A percentile compares a stretch with the other conserved stretches of the same genome.
phyloP scores from a whole-genome alignment of 1,140 invertebrate species.

The Cotesia vestalis region DNA sequence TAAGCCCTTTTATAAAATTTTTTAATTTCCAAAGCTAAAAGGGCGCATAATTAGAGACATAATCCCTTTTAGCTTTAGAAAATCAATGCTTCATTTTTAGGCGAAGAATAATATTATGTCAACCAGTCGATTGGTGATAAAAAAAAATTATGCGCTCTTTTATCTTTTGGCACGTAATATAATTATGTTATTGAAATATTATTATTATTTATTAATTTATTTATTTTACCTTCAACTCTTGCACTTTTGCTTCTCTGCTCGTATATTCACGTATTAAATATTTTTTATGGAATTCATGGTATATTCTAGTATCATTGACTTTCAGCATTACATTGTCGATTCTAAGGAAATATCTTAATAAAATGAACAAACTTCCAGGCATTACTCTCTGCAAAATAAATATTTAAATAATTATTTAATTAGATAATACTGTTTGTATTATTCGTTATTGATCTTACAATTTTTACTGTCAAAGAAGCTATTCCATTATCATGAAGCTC shows the following conservation, averaged over 20 bases:
- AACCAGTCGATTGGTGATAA: no score
- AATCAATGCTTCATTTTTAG: no score
- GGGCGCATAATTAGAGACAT: no score
- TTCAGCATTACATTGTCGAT: conserved; percentile 92
- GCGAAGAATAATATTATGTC: no score
- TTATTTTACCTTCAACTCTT: conserved; percentile 66
- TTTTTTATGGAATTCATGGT: conserved; percentile 81
- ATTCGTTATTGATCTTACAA: conserved; percentile 73
- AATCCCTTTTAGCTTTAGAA: no score
- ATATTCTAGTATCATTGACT: conserved; percentile 91
- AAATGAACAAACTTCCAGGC: conserved; percentile 91
- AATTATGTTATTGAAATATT: no score
- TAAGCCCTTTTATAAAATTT: no score
- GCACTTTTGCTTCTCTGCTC: conserved; percentile 75
- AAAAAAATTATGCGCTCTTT: no score
- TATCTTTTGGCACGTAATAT: no score
- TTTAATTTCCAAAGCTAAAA: no score
- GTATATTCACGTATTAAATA: conserved; percentile 83
- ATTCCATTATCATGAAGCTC: conserved; percentile 98
- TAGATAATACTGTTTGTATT: background rate
- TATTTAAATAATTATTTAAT: no score
- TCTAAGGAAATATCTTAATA: conserved; percentile 90
- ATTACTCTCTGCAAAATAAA: conserved; percentile 85
- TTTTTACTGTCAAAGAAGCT: conserved; percentile 89
- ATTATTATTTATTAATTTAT: no score